A percentile compares a stretch with the other conserved stretches of the same genome.
Evolutionary conservation across 2,888 invertebrate genomes (phyloP).

Genomic region (Petrophora chlorosata): DNA sequence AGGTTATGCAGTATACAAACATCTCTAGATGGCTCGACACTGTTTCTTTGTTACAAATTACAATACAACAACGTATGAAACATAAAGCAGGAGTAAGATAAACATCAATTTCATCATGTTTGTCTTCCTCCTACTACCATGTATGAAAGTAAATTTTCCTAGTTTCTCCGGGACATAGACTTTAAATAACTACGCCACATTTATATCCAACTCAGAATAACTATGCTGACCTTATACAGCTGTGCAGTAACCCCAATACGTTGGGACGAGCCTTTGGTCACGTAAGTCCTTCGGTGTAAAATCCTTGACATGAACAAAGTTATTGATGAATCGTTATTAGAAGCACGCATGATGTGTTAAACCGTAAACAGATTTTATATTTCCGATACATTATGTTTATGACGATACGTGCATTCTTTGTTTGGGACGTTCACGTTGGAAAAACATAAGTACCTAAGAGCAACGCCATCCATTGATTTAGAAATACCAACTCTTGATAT

Average conservation of each 20-base stretch:
- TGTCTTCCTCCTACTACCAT: not conserved
- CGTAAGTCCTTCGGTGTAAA: slow-evolving; percentile 23
- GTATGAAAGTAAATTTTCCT: slow-evolving; percentile 19
- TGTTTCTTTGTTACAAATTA: too few species aligned
- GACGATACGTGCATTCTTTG: slow-evolving; percentile 23
- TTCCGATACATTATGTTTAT: slow-evolving; percentile 21
- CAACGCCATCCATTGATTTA: too few species aligned
- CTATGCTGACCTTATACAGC: not conserved
- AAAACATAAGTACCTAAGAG: slow-evolving; percentile 14
- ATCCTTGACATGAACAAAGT: slow-evolving; percentile 32
- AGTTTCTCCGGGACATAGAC: slow-evolving; percentile 17
- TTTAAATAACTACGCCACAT: slow-evolving; percentile 8
- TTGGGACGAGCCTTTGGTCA: slow-evolving; percentile 24
- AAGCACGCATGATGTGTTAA: slow-evolving; percentile 31
- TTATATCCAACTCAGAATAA: slow-evolving; percentile 16
- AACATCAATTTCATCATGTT: slow-evolving; percentile 20
- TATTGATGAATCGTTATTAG: slow-evolving; percentile 28
- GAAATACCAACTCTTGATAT: too few species aligned
- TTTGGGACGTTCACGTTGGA: slow-evolving; percentile 16
- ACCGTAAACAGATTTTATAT: slow-evolving; percentile 24
- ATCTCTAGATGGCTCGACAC: too few species aligned
- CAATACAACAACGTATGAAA: too few species aligned
- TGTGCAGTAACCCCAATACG: slow-evolving; percentile 7
- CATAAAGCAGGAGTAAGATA: too few species aligned
- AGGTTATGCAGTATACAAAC: too few species aligned